Evolutionary conservation across 2,888 invertebrate species (phyloP).

Genomic region (Andricus quercusramuli): DNA sequence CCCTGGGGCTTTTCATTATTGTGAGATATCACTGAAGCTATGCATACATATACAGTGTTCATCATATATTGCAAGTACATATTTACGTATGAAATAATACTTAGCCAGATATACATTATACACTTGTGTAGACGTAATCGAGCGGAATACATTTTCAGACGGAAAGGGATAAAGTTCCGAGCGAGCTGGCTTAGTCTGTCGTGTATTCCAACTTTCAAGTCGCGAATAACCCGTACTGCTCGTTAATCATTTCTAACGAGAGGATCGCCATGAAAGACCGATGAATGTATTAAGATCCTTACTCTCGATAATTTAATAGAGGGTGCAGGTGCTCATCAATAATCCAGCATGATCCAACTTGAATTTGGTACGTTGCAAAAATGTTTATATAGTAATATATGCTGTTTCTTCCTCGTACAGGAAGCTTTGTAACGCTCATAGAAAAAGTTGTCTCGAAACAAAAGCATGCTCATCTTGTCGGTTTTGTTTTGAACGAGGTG

Average conservation of each 20-base stretch:
- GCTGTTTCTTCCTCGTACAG: too few relatives aligned
- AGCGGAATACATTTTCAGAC: slow-evolving; percentile 28
- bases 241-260: slow-evolving; percentile 39
- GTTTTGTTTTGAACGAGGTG: too few relatives aligned
- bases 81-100: slow-evolving; percentile 35
- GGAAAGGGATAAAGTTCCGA: slow-evolving; percentile 15
- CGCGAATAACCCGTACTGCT: slow-evolving; percentile 29
- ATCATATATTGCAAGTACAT: slow-evolving; percentile 14
- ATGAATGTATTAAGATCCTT: slow-evolving; percentile 33
- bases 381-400: neutral
- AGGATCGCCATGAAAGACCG: slow-evolving; percentile 13
- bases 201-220: slow-evolving; percentile 25
- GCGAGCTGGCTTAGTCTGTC: neutral
- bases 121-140: neutral
- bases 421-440: too few relatives aligned
- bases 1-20: slow-evolving; percentile 27
- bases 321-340: slow-evolving; percentile 27
- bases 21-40: slow-evolving; percentile 35
- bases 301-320: slow-evolving; percentile 34
- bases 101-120: neutral
- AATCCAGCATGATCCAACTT: neutral
- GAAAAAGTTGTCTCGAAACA: too few relatives aligned
- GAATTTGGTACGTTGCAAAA: neutral
- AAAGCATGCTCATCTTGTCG: too few relatives aligned
- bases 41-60: neutral